Evolutionary conservation across 2,797 vertebrate genomes (phyloP).

Genomic region (Morelia viridis): DNA sequence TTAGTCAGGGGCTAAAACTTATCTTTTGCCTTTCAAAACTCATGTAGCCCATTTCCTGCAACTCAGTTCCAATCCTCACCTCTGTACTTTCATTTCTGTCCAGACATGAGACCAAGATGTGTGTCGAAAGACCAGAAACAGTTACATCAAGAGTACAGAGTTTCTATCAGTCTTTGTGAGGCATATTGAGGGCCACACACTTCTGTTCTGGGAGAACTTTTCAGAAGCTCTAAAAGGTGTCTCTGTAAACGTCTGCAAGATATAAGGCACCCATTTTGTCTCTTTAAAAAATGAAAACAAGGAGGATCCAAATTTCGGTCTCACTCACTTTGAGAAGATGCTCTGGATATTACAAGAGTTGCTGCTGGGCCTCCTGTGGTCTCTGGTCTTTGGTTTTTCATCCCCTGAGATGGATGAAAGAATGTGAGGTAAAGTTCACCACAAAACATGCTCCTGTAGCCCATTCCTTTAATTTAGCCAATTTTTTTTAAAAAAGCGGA

Average conservation of each 20-base stretch:
- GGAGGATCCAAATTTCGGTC: not conserved
- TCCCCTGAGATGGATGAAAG: not conserved
- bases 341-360: not conserved
- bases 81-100: not conserved
- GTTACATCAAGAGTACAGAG: not conserved
- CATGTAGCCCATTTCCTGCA: not conserved
- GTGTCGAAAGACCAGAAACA: not conserved
- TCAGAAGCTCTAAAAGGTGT: not conserved
- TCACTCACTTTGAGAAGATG: not conserved
- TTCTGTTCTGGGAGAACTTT: not conserved
- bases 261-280: not conserved
- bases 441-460: not conserved
- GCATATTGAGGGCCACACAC: not conserved
- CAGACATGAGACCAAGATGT: not conserved
- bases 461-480: not conserved
- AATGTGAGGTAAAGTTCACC: not conserved
- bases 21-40: not conserved
- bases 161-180: not conserved
- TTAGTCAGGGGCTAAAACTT: not conserved
- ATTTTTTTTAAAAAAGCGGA: not conserved
- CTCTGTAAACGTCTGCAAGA: not conserved
- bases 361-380: not conserved
- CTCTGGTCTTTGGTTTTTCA: not conserved
- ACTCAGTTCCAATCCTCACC: not conserved
- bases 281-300: not conserved